Evolutionary conservation across 2,797 vertebrate species (phyloP).

Genomic region (Phoxinus dragarum): DNA sequence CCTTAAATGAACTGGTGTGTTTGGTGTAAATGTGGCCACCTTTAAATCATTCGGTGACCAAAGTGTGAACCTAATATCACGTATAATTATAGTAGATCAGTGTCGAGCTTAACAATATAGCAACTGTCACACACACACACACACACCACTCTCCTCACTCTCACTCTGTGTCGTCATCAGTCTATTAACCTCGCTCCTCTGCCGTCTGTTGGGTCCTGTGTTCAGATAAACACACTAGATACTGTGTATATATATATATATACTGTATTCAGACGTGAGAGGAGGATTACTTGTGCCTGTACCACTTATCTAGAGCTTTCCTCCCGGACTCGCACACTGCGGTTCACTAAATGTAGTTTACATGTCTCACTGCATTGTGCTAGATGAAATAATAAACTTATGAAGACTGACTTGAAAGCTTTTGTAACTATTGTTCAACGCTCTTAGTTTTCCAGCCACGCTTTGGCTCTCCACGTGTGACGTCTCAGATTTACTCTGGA

Average conservation of each 20-base stretch:
- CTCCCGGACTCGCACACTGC: constrained; percentile 43
- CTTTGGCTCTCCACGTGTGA: constrained; percentile 67
- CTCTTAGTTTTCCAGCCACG: constrained; percentile 42
- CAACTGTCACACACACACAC: neutral
- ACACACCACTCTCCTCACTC: neutral
- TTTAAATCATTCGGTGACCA: constrained; percentile 68
- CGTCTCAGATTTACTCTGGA: constrained; percentile 58
- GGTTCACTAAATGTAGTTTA: constrained; percentile 37
- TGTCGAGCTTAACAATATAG: constrained; percentile 5
- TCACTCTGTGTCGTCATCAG: neutral
- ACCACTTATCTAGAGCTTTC: constrained; percentile 62
- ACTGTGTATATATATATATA: constrained; percentile 59
- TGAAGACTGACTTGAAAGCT: constrained; percentile 22
- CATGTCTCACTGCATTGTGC: neutral
- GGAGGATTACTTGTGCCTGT: constrained; percentile 78
- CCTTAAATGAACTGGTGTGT: constrained; percentile 58
- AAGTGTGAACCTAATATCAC: constrained; percentile 63
- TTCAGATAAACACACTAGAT: constrained; percentile 41
- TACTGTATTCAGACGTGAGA: constrained; percentile 67
- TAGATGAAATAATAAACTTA: constrained; percentile 9
- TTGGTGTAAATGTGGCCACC: constrained; percentile 62
- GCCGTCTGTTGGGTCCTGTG: neutral
- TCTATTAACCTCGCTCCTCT: constrained; percentile 4
- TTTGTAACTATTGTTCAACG: constrained; percentile 39
- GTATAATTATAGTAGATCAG: constrained; percentile 47